These are phyloP conservation scores for Microcebus murinus DNA, from an alignment of 2,113 vertebrate genomes.

Conservation along the genomic window DNA sequence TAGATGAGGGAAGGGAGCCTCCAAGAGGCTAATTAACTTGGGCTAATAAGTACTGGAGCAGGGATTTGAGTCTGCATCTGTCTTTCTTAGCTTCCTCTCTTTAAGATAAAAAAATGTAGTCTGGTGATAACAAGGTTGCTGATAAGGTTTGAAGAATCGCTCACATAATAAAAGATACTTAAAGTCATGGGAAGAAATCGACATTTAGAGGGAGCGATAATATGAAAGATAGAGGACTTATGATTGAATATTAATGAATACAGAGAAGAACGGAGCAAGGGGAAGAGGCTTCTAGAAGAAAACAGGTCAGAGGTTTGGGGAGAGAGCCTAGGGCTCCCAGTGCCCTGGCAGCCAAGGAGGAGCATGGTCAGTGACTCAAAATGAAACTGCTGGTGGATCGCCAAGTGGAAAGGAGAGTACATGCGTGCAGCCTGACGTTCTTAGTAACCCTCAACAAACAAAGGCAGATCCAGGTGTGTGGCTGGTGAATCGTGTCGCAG, in stretches of 20 bases:
- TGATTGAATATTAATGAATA: neutral
- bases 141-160: neutral
- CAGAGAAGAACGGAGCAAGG: neutral
- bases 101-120: neutral
- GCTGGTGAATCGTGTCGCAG: neutral
- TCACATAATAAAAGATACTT: neutral
- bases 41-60: neutral
- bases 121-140: neutral
- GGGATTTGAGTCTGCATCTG: neutral
- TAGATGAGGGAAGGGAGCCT: neutral
- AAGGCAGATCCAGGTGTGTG: neutral
- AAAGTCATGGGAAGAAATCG: neutral
- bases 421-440: rapidly evolving
- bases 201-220: neutral
- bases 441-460: neutral
- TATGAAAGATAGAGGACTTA: neutral
- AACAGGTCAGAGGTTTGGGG: neutral
- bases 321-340: neutral
- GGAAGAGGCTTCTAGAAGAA: neutral
- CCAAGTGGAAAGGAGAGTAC: neutral
- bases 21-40: neutral
- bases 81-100: neutral
- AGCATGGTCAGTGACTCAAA: neutral
- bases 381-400: neutral
- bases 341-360: neutral